Conservation (phyloP, 2,888 invertebrate genomes). For the Eulithis testata region DNA sequence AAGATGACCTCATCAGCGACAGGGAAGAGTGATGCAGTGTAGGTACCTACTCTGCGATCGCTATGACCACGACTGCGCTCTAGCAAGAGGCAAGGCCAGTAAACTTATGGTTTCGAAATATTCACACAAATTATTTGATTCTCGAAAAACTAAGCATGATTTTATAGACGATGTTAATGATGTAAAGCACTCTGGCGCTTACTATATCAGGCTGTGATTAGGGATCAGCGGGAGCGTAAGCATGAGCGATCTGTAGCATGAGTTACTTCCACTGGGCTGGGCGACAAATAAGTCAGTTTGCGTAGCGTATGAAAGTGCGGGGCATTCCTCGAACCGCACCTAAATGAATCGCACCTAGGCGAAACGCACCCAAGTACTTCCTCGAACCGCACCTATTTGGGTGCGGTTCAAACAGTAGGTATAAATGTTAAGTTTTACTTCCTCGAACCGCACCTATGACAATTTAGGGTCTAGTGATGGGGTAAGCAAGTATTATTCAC, state of each 20-base stretch:
- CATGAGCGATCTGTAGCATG: not conserved
- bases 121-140: constrained; percentile 37
- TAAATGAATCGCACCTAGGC: too few relatives aligned
- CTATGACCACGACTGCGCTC: constrained; percentile 33
- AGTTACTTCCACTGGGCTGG: not conserved
- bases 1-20: constrained; percentile 39
- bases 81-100: constrained; percentile 38
- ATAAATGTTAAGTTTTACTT: too few relatives aligned
- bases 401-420: too few relatives aligned
- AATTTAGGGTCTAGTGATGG: too few relatives aligned
- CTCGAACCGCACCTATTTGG: too few relatives aligned
- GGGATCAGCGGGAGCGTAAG: not conserved
- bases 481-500: too few relatives aligned
- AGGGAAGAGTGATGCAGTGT: constrained; percentile 39
- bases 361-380: too few relatives aligned
- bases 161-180: constrained; percentile 28
- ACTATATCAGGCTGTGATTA: constrained; percentile 3
- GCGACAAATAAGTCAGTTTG: too few relatives aligned
- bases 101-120: constrained; percentile 41
- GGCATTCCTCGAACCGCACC: too few relatives aligned
- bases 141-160: constrained; percentile 23
- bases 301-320: too few relatives aligned
- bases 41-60: constrained; percentile 8
- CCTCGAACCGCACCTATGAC: too few relatives aligned
- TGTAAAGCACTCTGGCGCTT: constrained; percentile 14